Evolutionary conservation across 2,113 vertebrate genomes (phyloP).

Genomic region (Macrotis lagotis): DNA sequence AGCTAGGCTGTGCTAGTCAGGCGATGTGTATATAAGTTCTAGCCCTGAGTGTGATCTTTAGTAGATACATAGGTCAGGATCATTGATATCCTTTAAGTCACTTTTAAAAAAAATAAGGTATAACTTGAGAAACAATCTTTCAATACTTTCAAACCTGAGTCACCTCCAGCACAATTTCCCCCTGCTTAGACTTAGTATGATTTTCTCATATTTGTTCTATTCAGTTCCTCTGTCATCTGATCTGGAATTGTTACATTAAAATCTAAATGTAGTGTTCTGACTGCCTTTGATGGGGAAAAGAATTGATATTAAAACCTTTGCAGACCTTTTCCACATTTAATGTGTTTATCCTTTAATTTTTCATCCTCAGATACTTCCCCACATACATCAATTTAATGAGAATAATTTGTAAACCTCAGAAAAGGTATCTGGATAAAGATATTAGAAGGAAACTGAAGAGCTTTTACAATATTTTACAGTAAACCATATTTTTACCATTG

Average conservation of each 20-base stretch:
- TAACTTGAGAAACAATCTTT: not conserved
- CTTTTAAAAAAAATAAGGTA: not conserved
- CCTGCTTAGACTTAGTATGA: not conserved
- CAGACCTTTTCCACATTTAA: not conserved
- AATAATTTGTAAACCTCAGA: not conserved
- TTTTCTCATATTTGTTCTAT: not conserved
- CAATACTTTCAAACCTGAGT: not conserved
- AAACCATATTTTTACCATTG: not conserved
- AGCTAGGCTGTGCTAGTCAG: not conserved
- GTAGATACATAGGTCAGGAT: not conserved
- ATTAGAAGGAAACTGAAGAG: not conserved
- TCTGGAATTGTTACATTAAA: not conserved
- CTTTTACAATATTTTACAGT: not conserved
- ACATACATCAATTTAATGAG: not conserved
- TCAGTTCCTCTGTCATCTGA: not conserved
- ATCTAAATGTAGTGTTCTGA: not conserved
- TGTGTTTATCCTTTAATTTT: not conserved
- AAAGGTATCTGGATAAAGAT: not conserved
- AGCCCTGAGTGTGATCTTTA: not conserved
- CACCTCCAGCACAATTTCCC: not conserved
- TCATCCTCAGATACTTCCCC: not conserved
- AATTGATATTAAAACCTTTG: not conserved
- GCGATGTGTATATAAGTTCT: not conserved
- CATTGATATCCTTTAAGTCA: not conserved
- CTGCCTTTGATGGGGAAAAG: not conserved